phyloP scores from a whole-genome alignment of 2,797 vertebrate genomes.

The Glyptemys insculpta region DNA sequence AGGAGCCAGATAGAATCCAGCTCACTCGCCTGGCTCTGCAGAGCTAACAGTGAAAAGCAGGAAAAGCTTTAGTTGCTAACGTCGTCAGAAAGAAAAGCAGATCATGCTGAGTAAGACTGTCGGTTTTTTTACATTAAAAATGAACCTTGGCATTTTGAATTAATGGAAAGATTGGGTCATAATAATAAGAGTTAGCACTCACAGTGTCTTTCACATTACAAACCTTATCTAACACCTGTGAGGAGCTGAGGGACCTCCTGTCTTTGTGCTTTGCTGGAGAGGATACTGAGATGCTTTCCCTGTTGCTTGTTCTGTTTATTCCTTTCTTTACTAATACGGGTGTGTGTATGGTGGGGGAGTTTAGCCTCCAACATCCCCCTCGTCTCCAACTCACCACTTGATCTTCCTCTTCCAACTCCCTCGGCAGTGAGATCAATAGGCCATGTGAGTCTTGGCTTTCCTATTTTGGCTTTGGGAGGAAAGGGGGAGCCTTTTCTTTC shows the following conservation, averaged over 20 bases:
- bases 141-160: not conserved
- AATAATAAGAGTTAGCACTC: not conserved
- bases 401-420: not conserved
- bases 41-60: conserved; percentile 4
- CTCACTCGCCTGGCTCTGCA: conserved; percentile 27
- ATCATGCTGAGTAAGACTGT: not conserved
- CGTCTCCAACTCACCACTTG: not conserved
- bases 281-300: not conserved
- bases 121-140: not conserved
- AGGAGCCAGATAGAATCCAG: conserved; percentile 45
- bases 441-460: not conserved
- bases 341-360: not conserved
- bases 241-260: not conserved
- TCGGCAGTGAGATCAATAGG: not conserved
- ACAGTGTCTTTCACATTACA: not conserved
- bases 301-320: not conserved
- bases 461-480: not conserved
- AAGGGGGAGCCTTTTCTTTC: not conserved
- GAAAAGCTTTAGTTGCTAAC: conserved; percentile 7
- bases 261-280: not conserved
- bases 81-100: conserved; percentile 1
- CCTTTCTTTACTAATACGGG: not conserved
- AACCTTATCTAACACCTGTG: not conserved
- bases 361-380: not conserved
- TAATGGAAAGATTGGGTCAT: not conserved